A percentile compares a stretch with the other conserved stretches of the same genome.
Evolutionary conservation across 2,888 invertebrate species (phyloP).

Genomic region (Oxystoma pomonae): DNA sequence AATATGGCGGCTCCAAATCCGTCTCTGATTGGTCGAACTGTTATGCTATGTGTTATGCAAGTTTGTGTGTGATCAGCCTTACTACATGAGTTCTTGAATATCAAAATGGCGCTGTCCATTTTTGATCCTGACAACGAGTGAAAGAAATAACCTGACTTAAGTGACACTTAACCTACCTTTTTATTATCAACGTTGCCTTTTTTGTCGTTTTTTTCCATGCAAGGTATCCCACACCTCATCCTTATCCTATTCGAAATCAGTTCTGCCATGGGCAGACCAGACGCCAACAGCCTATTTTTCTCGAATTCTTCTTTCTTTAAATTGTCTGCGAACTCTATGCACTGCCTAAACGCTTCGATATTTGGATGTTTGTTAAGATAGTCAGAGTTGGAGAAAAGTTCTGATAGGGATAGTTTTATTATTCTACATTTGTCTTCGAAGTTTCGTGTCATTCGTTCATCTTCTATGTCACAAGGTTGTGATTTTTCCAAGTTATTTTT

Average conservation of each 20-base stretch:
- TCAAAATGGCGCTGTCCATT: too few relatives aligned
- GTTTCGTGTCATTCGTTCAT: too few relatives aligned
- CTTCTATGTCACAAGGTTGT: too few relatives aligned
- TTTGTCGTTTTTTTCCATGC: neutral
- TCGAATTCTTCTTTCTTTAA: neutral
- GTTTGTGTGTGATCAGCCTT: too few relatives aligned
- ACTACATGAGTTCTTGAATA: too few relatives aligned
- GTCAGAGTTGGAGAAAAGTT: neutral
- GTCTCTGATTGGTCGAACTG: too few relatives aligned
- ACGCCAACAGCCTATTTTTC: neutral
- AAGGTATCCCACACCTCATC: neutral
- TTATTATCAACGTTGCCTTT: neutral
- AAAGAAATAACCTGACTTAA: too few relatives aligned
- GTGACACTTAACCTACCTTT: neutral
- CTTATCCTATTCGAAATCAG: neutral
- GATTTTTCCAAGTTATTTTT: too few relatives aligned
- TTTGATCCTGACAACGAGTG: too few relatives aligned
- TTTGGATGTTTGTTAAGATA: neutral
- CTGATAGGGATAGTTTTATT: neutral
- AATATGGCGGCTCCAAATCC: too few relatives aligned
- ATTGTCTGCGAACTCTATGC: neutral
- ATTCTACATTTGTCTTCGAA: neutral
- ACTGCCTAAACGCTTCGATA: neutral
- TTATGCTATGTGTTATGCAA: too few relatives aligned
- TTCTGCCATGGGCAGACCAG: neutral